Base-by-base conservation (phyloP, 1,140 invertebrate genomes). In the Platyscapa corneri region DNA sequence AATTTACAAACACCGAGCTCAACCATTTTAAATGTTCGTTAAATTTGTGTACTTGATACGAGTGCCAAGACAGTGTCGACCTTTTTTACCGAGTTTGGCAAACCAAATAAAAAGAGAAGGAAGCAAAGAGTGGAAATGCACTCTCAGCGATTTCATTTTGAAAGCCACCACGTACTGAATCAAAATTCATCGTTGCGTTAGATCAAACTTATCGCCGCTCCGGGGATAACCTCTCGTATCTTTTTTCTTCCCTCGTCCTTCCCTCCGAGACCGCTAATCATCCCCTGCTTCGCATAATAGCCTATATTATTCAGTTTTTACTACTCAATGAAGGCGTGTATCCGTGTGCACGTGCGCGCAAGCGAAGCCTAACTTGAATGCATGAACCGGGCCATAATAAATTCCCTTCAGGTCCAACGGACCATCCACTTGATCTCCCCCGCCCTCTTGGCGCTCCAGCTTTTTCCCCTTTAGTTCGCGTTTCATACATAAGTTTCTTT, bases 261-360 rank as follows among this genome's bases (percentile, higher is more conserved):
- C 75, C 64, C 60, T 76, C 81, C 30, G 16, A 34, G 30, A 18
- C 81, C 81, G 49, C 70, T 83, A 83, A 83, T 83, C 53, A 83
- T 53, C 88, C 56, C 56, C 46, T 12, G 39, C 37, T 8, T 12
- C 70, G 37, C 16, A n/a, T 65, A 81, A 12, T 46, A 5, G 65
- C 76, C n/a, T 75, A 56, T 83, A 83, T 53, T 39, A 83, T 72
- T 80, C 83, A 72, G 30, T 85, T 85, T 85, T 85, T 79, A 42
- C 83, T 30, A 42, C 32, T 60, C 46, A 49, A 72, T 27, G 20
- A 42, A 74, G 37, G 14, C 27, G 37, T n/a, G 37, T 18, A 42
- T 42, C 23, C 1, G 23, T 60, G 56, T 60, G 10, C 27, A 60
- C 56, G 56, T 60, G 56, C 23, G 56, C 23, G 5, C 1, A 14